Percentiles rank a stretch among this genome's conserved stretches.
Conservation (phyloP, 2,888 invertebrate genomes). For the Sisyra nigra region DNA sequence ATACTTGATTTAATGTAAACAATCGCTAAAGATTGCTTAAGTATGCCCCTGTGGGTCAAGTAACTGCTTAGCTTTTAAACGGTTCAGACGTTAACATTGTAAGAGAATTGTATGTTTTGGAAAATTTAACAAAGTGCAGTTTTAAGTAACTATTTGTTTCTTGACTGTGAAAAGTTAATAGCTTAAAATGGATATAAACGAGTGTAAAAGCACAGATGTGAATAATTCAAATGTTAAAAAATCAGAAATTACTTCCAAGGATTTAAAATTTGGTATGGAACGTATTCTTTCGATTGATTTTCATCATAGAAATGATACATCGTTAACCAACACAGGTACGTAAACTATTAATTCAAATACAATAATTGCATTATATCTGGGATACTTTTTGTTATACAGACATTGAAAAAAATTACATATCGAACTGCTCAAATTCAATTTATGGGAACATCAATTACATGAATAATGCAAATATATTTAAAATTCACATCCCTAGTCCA, state of each 20-base stretch:
- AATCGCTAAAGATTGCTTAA: conserved; percentile 3
- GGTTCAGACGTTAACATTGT: too few species aligned
- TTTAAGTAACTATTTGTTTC: too few species aligned
- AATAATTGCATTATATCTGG: too few species aligned
- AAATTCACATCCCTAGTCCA: conserved; percentile 16
- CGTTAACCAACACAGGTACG: not conserved
- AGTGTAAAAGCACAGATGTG: too few species aligned
- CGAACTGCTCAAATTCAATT: not conserved
- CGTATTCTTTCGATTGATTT: conserved; percentile 6
- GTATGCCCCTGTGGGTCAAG: not conserved
- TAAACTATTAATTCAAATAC: not conserved
- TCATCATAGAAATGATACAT: not conserved
- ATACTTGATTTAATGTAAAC: conserved; percentile 7
- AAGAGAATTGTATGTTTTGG: too few species aligned
- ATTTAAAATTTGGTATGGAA: conserved; percentile 7
- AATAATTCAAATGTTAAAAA: not conserved
- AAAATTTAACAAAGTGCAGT: too few species aligned
- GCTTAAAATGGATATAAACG: too few species aligned
- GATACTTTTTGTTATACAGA: too few species aligned
- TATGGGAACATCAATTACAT: not conserved
- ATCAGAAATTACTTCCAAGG: not conserved
- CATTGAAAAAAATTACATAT: not conserved
- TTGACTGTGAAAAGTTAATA: too few species aligned
- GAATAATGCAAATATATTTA: not conserved
- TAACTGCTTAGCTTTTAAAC: not conserved